Base-by-base conservation (phyloP, 2,888 invertebrate genomes). In the Acleris emargana region DNA sequence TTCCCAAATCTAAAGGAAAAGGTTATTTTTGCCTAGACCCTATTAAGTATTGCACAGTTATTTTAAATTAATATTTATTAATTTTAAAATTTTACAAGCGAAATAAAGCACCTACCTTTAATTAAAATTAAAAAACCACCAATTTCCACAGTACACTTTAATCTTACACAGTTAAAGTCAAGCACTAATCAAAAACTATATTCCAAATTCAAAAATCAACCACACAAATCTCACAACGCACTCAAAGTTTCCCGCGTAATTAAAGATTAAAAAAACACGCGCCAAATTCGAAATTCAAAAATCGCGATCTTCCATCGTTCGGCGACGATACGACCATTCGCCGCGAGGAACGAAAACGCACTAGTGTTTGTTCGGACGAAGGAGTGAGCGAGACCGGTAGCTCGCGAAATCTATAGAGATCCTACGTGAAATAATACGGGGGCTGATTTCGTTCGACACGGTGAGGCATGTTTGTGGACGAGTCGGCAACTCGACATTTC, bases 341-440 rank as follows among this genome's bases (percentile, higher is more conserved):
- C 71, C 69, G 67, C 73, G 76, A 70, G 67, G 76, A 73, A 72
- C 78, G 71, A 75, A 78, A 83, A 81, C 85, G 84, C 86, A 89
- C 88, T 89, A 83, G 79, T 32, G 53, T 54, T 53, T 49, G 64
- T 64, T 54, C 18, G 78, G 79, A 79, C 73, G 75, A 71, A 71
- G 74, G 70, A 58, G 71, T 25, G 72, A 69, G 70, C 49, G 71
- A 71, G 72, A 74, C 60, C 43, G 81, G 76, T 74, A 58, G 68
- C 69, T 68, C 62, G 69, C 81, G 84, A 81, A 85, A 85, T 86
- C 83, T 83, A 85, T 85, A 83, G 75, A 73, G 70, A 79, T 81
- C 76, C 80, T 79, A 78, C 80, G 76, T 76, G 62, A 67, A 70
- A 63, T 66, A 66, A 58, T 67, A 67, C 58, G 59, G 59, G 57